Base-by-base conservation (phyloP, 2,888 invertebrate genomes). In the Chrysotoxum bicinctum region DNA sequence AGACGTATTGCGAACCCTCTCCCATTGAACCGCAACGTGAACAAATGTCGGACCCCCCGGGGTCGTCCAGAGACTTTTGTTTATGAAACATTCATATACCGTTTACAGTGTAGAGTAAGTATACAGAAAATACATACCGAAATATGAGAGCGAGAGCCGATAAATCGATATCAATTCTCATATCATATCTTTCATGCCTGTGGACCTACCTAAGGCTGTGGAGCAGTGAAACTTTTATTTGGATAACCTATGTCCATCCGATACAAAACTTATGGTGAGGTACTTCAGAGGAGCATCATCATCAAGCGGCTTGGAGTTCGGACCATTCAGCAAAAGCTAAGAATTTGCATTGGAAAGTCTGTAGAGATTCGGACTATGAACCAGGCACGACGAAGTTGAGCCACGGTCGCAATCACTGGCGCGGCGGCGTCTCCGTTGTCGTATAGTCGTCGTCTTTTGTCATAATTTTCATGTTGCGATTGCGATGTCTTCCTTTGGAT, bases 401-500 rank as follows among this genome's bases (percentile, higher is more conserved):
- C 54, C 37, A 45, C 9, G 40, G 43, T 37, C 56, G 56, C 9
- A 73, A 45, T 52, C 43, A 35, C 48, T 32, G 48, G 48, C 35
- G 23, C 7, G 23, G 21, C 52, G 54, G 56, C 75, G 68, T 74
- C 68, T 66, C 43, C 48, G 54, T 75, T 58, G 66, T 48, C 54
- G 79, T 43, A 64, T 30, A 32, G 50, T 72, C 69, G 75, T 80
- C 58, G 80, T 80, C 84, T 85, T 85, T 85, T 80, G 85, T 85
- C 85, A 85, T 85, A 85, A 85, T 81, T 85, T 85, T 80, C 80
- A 85, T 85, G 76, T 85, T 73, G 76, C 85, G 80, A 85, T 76
- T 75, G 80, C 85, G 76, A 85, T 85, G 85, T 85, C 85, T 85
- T 85, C 81, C 81, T 85, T 85, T 85, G 81, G 85, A 80, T 80